A percentile compares a stretch with the other conserved stretches of the same genome.
Evolutionary conservation across 2,113 vertebrate genomes (phyloP).

Genomic region (Vulpes lagopus): DNA sequence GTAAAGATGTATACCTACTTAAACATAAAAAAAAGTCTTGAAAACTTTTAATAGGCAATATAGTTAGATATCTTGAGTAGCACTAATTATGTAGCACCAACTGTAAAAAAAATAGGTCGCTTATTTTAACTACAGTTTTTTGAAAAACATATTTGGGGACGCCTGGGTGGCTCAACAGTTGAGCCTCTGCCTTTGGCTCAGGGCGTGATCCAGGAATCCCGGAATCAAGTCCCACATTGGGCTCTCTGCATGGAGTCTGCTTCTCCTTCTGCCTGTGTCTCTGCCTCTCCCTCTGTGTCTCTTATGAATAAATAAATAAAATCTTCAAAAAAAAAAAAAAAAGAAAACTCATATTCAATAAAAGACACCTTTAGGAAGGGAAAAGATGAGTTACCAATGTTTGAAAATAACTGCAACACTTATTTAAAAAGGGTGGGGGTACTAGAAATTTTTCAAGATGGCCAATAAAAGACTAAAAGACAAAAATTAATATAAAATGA

Average conservation of each 20-base stretch:
- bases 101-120: neutral
- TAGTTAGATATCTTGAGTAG: neutral
- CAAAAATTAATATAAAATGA: neutral
- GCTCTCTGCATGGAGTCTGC: too few species aligned
- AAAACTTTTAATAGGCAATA: neutral
- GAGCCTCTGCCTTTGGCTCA: too few species aligned
- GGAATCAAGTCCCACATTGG: too few species aligned
- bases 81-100: neutral
- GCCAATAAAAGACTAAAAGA: neutral
- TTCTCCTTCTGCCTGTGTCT: neutral
- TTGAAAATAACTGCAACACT: neutral
- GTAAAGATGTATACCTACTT: neutral
- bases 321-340: neutral
- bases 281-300: neutral
- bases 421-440: neutral
- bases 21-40: neutral
- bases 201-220: too few species aligned
- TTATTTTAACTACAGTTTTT: neutral
- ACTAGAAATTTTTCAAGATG: neutral
- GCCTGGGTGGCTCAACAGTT: too few species aligned
- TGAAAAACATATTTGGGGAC: neutral
- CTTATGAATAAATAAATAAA: neutral
- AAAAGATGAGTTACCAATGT: neutral
- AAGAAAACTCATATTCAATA: neutral
- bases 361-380: neutral